These are phyloP conservation scores for Lithophane semibrunnea DNA, from an alignment of 2,888 invertebrate species.

Conservation along the genomic window DNA sequence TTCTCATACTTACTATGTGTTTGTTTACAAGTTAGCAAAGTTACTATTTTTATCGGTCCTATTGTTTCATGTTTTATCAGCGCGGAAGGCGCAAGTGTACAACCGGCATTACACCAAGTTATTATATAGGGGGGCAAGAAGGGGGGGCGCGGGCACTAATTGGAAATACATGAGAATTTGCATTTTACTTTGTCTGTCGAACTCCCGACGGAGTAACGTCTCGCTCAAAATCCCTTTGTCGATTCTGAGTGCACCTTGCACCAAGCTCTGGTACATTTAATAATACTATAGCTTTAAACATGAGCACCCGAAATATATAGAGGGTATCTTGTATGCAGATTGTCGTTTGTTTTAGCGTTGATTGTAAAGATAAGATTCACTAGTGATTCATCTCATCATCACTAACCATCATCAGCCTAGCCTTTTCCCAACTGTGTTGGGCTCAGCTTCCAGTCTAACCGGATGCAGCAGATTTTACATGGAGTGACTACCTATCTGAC, in stretches of 20 bases:
- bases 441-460: too few relatives aligned
- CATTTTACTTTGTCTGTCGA: conserved; percentile 87
- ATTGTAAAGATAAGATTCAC: neutral
- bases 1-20: neutral
- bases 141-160: conserved; percentile 76
- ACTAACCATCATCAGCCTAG: neutral
- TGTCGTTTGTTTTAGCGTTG: conserved; percentile 26
- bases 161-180: conserved; percentile 89
- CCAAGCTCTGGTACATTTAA: conserved; percentile 40
- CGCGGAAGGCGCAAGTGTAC: conserved; percentile 35
- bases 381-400: neutral
- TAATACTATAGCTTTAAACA: conserved; percentile 52
- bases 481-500: too few relatives aligned
- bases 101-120: conserved; percentile 65
- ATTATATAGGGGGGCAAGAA: conserved; percentile 64
- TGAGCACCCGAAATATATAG: conserved; percentile 28
- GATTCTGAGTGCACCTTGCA: conserved; percentile 65
- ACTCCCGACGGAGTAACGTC: conserved; percentile 76
- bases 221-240: conserved; percentile 77
- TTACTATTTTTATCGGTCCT: neutral
- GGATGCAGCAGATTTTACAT: too few relatives aligned
- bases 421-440: too few relatives aligned
- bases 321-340: conserved; percentile 9
- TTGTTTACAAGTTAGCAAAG: conserved; percentile 5
- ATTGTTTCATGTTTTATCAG: conserved; percentile 20